Base-by-base conservation (phyloP, 2,888 invertebrate genomes). In the Invenusta paracnida region DNA sequence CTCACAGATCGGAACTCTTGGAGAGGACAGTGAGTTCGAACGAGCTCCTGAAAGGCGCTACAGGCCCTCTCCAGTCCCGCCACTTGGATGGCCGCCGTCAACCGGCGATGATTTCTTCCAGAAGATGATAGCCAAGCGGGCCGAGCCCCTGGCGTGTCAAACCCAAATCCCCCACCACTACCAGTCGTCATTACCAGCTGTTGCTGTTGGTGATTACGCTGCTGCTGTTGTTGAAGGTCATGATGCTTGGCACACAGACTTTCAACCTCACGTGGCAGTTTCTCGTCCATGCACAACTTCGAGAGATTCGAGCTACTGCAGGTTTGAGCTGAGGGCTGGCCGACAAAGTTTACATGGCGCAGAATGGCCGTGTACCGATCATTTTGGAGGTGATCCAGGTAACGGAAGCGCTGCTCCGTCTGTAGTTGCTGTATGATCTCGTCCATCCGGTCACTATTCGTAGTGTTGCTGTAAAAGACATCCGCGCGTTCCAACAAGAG, bases 391-490 rank as follows among this genome's bases (percentile, higher is more conserved):
- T 30, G 29, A 23, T 29, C 2, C 5, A 82, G 82, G 2, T 2
- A 5, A 1, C 30, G 29, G 29, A 25, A 82, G 2, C 31, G 82
- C 29, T 27, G 82, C 29, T 82, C 82, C 2, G 2, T 13, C 2
- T 82, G 13, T 2, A 82, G 29, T 2, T 82, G 82, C 27, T 29
- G 82, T 2, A 82, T 82, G 11, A 82, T 29, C 82, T 82, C 82
- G 1, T 82, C 30, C 82, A 30, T 30, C 29, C 29, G 30, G 82
- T 82, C 82, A 17, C 29, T 30, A n/a, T 2, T 30, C 13, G 82
- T 5, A 13, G 82, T 82, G 30, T 2, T 82, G 17, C n/a, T 29
- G 27, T 30, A 82, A 23, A 82, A 82, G 5, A 82, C 29, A 29
- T 82, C 82, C 2, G 82, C 82, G 17, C 82, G 23, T 23, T 82